Evolutionary conservation across 2,888 invertebrate genomes (phyloP).

Genomic region (Ganaspis brasiliensis): DNA sequence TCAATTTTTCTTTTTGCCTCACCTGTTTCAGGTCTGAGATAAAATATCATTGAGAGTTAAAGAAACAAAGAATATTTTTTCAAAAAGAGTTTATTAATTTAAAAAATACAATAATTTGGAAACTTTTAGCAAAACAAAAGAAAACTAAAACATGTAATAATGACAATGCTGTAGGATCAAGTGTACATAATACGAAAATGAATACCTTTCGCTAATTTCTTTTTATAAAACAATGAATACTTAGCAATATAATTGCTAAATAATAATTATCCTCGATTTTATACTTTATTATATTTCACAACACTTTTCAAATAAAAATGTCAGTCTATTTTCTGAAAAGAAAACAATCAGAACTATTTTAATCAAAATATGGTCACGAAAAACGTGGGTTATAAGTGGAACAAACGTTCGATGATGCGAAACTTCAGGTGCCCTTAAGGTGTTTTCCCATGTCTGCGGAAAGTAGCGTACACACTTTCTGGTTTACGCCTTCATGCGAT

Average conservation of each 20-base stretch:
- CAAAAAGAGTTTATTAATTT: not conserved
- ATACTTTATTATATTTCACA: not conserved
- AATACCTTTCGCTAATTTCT: slow-evolving; percentile 4
- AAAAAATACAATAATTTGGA: not conserved
- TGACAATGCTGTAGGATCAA: not conserved
- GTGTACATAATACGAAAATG: not conserved
- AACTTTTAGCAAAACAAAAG: not conserved
- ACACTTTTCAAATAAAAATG: not conserved
- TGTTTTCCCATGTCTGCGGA: not conserved
- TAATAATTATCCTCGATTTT: not conserved
- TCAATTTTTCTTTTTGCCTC: not conserved
- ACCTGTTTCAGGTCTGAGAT: not conserved
- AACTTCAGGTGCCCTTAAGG: not conserved
- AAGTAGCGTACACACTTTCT: no score
- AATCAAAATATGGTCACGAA: not conserved
- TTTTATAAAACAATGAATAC: not conserved
- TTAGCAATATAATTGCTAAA: not conserved
- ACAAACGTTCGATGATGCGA: not conserved
- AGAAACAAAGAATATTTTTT: not conserved
- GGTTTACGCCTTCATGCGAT: no score
- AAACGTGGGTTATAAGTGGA: not conserved
- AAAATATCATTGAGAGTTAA: not conserved
- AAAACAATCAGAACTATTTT: not conserved
- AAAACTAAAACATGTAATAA: not conserved
- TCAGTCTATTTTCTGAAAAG: not conserved